Evolutionary conservation across 2,888 invertebrate species (phyloP).

Genomic region (Acanthacorydalis orientalis): DNA sequence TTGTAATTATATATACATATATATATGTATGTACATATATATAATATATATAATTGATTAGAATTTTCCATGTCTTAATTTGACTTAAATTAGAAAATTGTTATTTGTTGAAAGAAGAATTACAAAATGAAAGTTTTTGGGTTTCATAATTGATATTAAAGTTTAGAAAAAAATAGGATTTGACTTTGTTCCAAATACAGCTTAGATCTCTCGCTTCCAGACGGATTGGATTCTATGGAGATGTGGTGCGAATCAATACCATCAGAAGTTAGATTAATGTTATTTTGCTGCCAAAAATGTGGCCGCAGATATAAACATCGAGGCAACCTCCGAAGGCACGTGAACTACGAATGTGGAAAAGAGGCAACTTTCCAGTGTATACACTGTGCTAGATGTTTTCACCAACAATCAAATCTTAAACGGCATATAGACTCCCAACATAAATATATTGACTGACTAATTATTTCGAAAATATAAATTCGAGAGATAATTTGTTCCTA

Average conservation of each 20-base stretch:
- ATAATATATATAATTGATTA: too few relatives aligned
- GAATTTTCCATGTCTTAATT: too few relatives aligned
- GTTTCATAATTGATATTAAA: too few relatives aligned
- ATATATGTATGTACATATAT: too few relatives aligned
- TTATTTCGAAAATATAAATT: neutral
- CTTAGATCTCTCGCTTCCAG: slow-evolving; percentile 4
- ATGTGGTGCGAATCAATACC: neutral
- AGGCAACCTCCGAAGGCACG: slow-evolving; percentile 58
- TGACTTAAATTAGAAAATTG: too few relatives aligned
- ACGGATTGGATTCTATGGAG: neutral
- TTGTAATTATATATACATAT: too few relatives aligned
- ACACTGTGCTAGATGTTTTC: slow-evolving; percentile 45
- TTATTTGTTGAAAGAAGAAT: too few relatives aligned
- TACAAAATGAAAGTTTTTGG: too few relatives aligned
- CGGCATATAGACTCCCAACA: slow-evolving; percentile 23
- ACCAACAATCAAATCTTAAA: slow-evolving; percentile 27
- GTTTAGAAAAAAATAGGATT: too few relatives aligned
- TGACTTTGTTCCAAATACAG: neutral
- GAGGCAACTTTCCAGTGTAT: slow-evolving; percentile 45
- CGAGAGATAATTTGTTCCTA: neutral
- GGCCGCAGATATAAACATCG: slow-evolving; percentile 71
- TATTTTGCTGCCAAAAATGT: slow-evolving; percentile 26
- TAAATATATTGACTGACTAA: neutral
- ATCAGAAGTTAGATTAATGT: neutral
- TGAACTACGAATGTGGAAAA: slow-evolving; percentile 54